These are phyloP conservation scores for Scolopax mira DNA, from an alignment of 2,113 vertebrate species.

Conservation along the genomic window DNA sequence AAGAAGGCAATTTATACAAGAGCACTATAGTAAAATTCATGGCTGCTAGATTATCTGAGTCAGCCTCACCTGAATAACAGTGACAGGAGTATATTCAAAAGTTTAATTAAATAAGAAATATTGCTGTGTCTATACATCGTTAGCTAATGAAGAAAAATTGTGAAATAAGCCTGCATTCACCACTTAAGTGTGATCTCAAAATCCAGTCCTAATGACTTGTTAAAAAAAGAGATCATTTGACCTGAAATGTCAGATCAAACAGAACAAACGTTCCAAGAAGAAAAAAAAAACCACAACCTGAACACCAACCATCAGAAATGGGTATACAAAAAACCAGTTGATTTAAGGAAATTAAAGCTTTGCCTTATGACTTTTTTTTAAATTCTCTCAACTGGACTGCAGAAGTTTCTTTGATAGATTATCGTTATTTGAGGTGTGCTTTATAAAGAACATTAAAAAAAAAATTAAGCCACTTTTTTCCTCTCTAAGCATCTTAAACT, in stretches of 20 bases:
- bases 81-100: neutral
- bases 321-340: rapidly evolving
- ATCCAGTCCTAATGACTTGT: neutral
- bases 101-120: neutral
- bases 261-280: rapidly evolving
- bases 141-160: neutral
- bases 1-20: neutral
- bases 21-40: neutral
- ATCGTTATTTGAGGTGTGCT: neutral
- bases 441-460: neutral
- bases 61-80: neutral
- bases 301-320: neutral
- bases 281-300: too few relatives aligned
- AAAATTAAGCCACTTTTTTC: too few relatives aligned
- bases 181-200: rapidly evolving
- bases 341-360: neutral
- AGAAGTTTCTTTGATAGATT: neutral
- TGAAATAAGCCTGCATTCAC: neutral
- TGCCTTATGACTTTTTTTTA: neutral
- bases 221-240: neutral
- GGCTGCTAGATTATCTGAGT: neutral
- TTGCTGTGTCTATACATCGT: neutral
- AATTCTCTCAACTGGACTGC: neutral
- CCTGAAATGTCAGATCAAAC: neutral
- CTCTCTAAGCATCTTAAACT: neutral